phyloP scores from a whole-genome alignment of 92 coral and sea anemone genomes.

The Umimayanthus chanpuru region DNA sequence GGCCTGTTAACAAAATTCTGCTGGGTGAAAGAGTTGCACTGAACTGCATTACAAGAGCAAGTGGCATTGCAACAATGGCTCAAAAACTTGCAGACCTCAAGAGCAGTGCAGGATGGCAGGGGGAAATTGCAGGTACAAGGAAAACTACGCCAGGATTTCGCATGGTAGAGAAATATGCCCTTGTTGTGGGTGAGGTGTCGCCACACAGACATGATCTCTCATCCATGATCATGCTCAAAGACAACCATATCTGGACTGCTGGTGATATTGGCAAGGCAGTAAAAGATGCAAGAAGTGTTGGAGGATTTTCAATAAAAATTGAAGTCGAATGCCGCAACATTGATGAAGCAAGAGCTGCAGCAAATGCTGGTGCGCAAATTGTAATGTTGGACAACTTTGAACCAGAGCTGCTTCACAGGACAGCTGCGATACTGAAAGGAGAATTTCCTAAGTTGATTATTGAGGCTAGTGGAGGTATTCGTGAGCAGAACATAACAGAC shows the following conservation, averaged over 20 bases:
- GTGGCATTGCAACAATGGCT: slow-evolving; percentile 93
- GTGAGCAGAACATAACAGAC: slow-evolving; percentile 62
- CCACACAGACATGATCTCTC: slow-evolving; percentile 94
- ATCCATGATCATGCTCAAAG: slow-evolving; percentile 96
- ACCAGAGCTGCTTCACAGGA: slow-evolving; percentile 76
- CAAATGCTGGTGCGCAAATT: slow-evolving; percentile 85
- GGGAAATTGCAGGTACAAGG: slow-evolving; percentile 96
- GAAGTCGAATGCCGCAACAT: slow-evolving; percentile 97
- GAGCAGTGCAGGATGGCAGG: slow-evolving; percentile 71
- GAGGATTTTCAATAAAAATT: slow-evolving; percentile 93
- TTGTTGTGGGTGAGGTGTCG: slow-evolving; percentile 90
- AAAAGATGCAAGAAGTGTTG: slow-evolving; percentile 77
- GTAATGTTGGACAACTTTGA: slow-evolving; percentile 94
- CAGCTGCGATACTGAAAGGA: slow-evolving; percentile 73
- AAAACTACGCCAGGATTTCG: slow-evolving; percentile 99
- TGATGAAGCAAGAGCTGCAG: slow-evolving; percentile 88
- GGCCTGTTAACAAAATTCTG: slow-evolving; percentile 85
- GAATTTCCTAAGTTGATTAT: slow-evolving; percentile 83
- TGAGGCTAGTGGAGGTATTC: slow-evolving; percentile 98
- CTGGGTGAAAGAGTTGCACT: slow-evolving; percentile 92
- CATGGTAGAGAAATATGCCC: slow-evolving; percentile 94
- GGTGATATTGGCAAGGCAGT: slow-evolving; percentile 83
- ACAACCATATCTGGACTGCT: slow-evolving; percentile 96
- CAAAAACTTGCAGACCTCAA: slow-evolving; percentile 72
- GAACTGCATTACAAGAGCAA: slow-evolving; percentile 91